Evolutionary conservation across 1,140 invertebrate species (phyloP).

Genomic region (Leptopilina clavipes): DNA sequence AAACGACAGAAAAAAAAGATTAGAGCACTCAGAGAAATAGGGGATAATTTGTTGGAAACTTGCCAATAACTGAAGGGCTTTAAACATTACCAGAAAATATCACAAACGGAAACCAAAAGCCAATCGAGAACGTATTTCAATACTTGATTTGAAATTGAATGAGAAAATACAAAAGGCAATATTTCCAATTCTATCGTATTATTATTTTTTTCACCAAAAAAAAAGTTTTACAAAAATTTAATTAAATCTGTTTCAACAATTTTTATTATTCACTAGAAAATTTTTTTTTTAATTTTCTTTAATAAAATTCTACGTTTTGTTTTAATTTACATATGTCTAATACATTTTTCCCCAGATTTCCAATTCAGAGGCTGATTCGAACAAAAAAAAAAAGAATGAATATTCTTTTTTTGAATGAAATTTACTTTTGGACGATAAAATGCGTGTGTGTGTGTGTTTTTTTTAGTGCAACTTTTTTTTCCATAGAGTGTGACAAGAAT

Average conservation of each 20-base stretch:
- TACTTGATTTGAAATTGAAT: not conserved
- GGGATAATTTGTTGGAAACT: conserved; percentile 56
- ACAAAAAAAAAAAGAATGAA: not conserved
- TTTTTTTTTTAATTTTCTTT: no score
- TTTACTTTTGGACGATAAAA: conserved; percentile 7
- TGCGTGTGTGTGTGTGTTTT: not conserved
- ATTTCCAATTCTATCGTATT: no score
- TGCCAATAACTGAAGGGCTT: conserved; percentile 54
- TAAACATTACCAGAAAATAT: not conserved
- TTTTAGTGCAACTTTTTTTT: conserved; percentile 4
- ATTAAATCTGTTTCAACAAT: not conserved
- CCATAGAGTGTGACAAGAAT: conserved; percentile 1
- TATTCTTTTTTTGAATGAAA: conserved; percentile 12
- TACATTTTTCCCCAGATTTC: not conserved
- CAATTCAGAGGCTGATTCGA: not conserved
- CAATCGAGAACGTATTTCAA: conserved; percentile 1
- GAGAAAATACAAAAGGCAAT: not conserved
- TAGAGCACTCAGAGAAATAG: conserved; percentile 40
- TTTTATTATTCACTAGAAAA: no score
- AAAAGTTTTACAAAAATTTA: not conserved
- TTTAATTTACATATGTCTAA: not conserved
- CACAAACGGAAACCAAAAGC: conserved; percentile 12
- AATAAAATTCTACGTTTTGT: no score
- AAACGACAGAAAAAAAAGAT: conserved; percentile 2
- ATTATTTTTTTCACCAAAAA: not conserved